Evolutionary conservation across 2,888 invertebrate genomes (phyloP), one percentile per base, ranked within the genome.

Genomic region (Ichneumoninae sp.): DNA sequence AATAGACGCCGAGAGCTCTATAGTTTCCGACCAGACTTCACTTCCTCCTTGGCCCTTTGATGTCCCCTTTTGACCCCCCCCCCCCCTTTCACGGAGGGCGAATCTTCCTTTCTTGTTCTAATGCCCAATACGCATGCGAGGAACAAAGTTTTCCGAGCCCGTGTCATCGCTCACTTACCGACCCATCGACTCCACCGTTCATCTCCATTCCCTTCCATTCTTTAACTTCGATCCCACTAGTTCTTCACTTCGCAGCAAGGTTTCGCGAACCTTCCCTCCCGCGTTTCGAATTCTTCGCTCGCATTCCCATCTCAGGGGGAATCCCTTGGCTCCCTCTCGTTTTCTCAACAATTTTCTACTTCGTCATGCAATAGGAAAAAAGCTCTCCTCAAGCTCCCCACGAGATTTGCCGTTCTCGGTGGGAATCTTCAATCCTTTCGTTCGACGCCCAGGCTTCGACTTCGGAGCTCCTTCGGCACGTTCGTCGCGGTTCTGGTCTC

Each of bases 1-100:
- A 79, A 86, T 84, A 77, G 82, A 75, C 65, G 54, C 68, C 44
- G 71, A 73, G 69, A n/a, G 22, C 50, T 65, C 26, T n/a, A 16
- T 44, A 44, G 44, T 13, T 44, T 44, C 16, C 3, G 44, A 44
- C 44, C 16, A 44, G 44, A 13, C 44, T 44, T 44, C 13, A 16
- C 44, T 13, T 44, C 44, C 13, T 10, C 10, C 44, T 44, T 4
- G 3, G 13, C 16, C 44, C 44, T 44, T 44, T 44, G 16, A 44
- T 44, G 44, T 44, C 5, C 44, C 16, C 44, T 44, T 44, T 44
- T 44, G 10, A 40, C 40, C 10, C 44, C 3, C 44, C 16, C 13
- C 13, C 44, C 44, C 44, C 13, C 1, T 16, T 40, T 44, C 3
- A 4, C 13, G 0, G 44, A 44, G 3, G 44, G 16, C 16, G 4